A percentile compares a stretch with the other conserved stretches of the same genome.
phyloP scores from a whole-genome alignment of 92 coral and sea anemone species.

The Paramuricea clavata region DNA sequence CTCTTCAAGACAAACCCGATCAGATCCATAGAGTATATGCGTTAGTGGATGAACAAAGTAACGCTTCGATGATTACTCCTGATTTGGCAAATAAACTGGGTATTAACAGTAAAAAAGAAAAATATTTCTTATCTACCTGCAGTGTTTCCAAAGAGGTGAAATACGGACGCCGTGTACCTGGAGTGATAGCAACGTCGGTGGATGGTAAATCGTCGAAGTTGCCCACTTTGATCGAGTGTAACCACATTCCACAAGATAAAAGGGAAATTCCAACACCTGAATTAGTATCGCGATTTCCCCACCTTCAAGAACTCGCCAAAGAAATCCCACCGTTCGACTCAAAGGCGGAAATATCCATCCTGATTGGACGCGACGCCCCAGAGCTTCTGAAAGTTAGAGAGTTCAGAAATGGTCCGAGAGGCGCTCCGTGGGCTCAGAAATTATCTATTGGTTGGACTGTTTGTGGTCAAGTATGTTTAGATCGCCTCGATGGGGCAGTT shows the following conservation, averaged over 20 bases:
- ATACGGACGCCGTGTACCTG: conserved; percentile 49
- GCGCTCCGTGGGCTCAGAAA: conserved; percentile 65
- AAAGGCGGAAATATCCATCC: background rate
- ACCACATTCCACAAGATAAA: conserved; percentile 39
- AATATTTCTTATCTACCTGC: conserved; percentile 51
- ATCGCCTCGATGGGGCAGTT: conserved; percentile 43
- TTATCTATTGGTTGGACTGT: conserved; percentile 57
- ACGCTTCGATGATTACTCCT: conserved; percentile 53
- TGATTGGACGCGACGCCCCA: conserved; percentile 51
- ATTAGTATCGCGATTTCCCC: conserved; percentile 36
- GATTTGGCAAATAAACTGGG: conserved; percentile 61
- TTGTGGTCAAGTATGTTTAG: conserved; percentile 49
- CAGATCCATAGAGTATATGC: conserved; percentile 49
- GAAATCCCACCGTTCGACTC: conserved; percentile 49
- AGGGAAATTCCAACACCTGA: conserved; percentile 51
- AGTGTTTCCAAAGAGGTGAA: conserved; percentile 23
- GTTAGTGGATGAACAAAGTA: conserved; percentile 58
- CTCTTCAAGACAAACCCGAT: conserved; percentile 39
- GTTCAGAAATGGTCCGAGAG: conserved; percentile 48
- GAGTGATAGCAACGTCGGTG: conserved; percentile 29
- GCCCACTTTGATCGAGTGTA: conserved; percentile 53
- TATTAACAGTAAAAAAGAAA: conserved; percentile 38
- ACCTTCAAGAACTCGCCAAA: conserved; percentile 30
- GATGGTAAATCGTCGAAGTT: conserved; percentile 21
- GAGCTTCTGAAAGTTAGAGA: conserved; percentile 59